phyloP scores from a whole-genome alignment of 2,113 vertebrate genomes.

The Hiodon alosoides region DNA sequence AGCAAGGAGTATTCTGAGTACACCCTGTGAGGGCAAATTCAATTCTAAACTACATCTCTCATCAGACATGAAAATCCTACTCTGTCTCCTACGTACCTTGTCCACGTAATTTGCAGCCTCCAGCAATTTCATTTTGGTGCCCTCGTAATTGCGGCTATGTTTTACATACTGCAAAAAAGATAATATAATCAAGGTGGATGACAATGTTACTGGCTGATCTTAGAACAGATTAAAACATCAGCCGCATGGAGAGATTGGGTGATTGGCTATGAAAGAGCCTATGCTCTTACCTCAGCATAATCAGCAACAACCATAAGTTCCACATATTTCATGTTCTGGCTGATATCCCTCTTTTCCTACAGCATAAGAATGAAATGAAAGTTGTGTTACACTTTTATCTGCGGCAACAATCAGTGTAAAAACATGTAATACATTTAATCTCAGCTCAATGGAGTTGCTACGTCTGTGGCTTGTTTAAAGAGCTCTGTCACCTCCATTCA shows the following conservation, averaged over 20 bases:
- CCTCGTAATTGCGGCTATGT: constrained; percentile 59
- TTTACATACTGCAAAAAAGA: constrained; percentile 76
- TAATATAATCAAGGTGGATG: too few relatives aligned
- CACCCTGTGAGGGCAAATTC: too few relatives aligned
- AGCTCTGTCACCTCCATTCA: neutral
- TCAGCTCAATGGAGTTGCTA: too few relatives aligned
- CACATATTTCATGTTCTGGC: constrained; percentile 79
- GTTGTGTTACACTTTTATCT: neutral
- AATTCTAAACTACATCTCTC: too few relatives aligned
- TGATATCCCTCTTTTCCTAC: constrained; percentile 77
- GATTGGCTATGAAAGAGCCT: neutral
- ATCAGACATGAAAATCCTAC: too few relatives aligned
- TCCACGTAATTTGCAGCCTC: constrained; percentile 91
- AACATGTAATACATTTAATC: neutral
- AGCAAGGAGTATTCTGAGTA: too few relatives aligned
- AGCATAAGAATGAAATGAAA: constrained; percentile 5
- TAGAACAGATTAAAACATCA: neutral
- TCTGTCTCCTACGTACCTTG: too few relatives aligned
- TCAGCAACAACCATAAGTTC: constrained; percentile 92
- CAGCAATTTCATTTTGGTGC: constrained; percentile 74
- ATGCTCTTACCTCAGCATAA: constrained; percentile 79
- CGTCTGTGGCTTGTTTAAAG: neutral
- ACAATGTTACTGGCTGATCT: too few relatives aligned
- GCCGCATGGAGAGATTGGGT: neutral
- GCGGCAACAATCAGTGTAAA: neutral